Evolutionary conservation across 2,888 invertebrate species (phyloP).

Genomic region (Epirrhoe tristata): DNA sequence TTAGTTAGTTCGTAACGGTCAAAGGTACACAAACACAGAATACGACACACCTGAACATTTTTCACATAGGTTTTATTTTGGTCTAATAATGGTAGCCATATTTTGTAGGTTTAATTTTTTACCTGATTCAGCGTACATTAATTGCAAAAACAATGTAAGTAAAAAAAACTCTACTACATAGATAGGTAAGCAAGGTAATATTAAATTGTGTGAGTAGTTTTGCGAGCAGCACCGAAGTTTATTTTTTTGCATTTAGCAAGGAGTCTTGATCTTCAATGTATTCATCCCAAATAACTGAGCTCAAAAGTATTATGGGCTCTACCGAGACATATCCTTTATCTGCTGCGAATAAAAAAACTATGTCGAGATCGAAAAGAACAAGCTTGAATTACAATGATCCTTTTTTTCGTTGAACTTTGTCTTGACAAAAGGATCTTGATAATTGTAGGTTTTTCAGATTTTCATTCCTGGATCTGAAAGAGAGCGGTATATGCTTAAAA

Average conservation of each 20-base stretch:
- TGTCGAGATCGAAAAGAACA: not conserved
- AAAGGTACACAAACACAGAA: slow-evolving; percentile 11
- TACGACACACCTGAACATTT: not conserved
- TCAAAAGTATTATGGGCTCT: slow-evolving; percentile 4
- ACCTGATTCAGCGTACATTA: no score
- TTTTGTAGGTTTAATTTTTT: no score
- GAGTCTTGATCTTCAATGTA: not conserved
- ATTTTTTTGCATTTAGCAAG: not conserved
- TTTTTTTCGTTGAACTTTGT: not conserved
- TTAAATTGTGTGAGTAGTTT: not conserved
- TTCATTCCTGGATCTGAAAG: not conserved
- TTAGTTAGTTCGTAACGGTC: slow-evolving; percentile 1
- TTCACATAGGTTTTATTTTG: not conserved
- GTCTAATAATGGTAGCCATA: not conserved
- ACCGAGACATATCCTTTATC: slow-evolving; percentile 3
- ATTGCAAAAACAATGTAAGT: no score
- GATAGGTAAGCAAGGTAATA: no score
- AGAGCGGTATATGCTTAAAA: not conserved
- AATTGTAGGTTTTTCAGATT: no score
- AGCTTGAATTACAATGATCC: not conserved
- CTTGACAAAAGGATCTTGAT: not conserved
- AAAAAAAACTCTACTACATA: no score
- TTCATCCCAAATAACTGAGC: slow-evolving; percentile 2
- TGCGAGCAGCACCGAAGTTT: not conserved
- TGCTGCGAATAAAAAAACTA: slow-evolving; percentile 1